These are phyloP conservation scores for Diglossa cyanea DNA, from an alignment of 2,797 vertebrate genomes.

Conservation along the genomic window DNA sequence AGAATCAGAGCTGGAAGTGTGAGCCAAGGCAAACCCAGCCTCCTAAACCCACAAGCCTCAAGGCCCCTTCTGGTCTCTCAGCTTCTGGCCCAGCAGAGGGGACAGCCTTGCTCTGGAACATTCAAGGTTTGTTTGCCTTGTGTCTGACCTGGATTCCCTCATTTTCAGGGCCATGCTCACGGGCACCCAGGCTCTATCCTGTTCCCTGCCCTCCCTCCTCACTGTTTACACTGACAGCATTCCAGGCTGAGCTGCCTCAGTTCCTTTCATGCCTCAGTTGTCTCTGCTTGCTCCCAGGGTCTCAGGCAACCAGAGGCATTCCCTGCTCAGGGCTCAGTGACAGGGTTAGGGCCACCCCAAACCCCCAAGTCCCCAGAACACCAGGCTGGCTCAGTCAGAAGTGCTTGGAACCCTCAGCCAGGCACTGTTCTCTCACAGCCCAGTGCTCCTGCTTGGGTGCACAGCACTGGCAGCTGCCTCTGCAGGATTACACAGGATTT, in stretches of 20 bases:
- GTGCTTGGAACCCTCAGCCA: neutral
- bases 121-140: neutral
- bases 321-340: neutral
- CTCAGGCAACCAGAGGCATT: neutral
- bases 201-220: neutral
- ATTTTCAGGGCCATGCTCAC: neutral
- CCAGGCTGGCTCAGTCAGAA: neutral
- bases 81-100: neutral
- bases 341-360: no score
- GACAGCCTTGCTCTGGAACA: neutral
- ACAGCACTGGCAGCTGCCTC: neutral
- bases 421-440: neutral
- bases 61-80: neutral
- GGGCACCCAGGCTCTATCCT: neutral
- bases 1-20: neutral
- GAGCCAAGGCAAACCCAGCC: neutral
- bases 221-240: neutral
- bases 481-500: neutral
- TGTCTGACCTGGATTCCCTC: neutral
- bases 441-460: neutral
- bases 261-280: neutral
- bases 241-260: neutral
- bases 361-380: accelerated
- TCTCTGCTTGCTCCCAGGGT: neutral
- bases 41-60: neutral